These are phyloP conservation scores for Scelioninae gen. 2 DNA, from an alignment of 2,888 invertebrate species.

Conservation along the genomic window DNA sequence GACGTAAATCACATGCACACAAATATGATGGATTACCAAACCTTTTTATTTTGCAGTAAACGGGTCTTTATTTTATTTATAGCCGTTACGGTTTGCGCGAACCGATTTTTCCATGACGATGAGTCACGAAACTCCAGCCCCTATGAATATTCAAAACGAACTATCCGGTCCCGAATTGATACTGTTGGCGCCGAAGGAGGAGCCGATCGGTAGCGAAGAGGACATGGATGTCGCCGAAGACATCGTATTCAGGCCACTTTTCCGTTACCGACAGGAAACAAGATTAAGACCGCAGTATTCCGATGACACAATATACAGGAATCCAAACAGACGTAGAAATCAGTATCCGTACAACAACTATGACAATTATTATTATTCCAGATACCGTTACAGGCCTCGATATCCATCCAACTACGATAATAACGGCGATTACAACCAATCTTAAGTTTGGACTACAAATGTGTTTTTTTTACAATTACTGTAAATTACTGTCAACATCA, in stretches of 20 bases:
- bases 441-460: not conserved
- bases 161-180: slow-evolving; percentile 18
- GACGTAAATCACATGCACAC: too few relatives aligned
- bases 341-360: slow-evolving; percentile 50
- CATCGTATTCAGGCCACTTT: slow-evolving; percentile 72
- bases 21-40: slow-evolving; percentile 1
- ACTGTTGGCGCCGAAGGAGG: not conserved
- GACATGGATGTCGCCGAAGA: slow-evolving; percentile 72
- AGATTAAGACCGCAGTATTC: slow-evolving; percentile 55
- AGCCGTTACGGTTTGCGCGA: slow-evolving; percentile 29
- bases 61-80: slow-evolving; percentile 48
- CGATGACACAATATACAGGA: slow-evolving; percentile 55
- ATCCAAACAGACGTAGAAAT: slow-evolving; percentile 61
- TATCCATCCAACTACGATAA: slow-evolving; percentile 18
- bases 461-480: not conserved
- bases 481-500: not conserved
- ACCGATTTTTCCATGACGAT: slow-evolving; percentile 26
- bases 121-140: slow-evolving; percentile 19
- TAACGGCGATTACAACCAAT: slow-evolving; percentile 31
- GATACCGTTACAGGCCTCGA: slow-evolving; percentile 43
- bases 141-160: slow-evolving; percentile 4
- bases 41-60: slow-evolving; percentile 40
- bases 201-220: slow-evolving; percentile 35
- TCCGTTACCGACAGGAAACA: slow-evolving; percentile 69
- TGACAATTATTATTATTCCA: slow-evolving; percentile 51